Conservation (phyloP, 1,140 invertebrate species). For the Ephestia elutella region DNA sequence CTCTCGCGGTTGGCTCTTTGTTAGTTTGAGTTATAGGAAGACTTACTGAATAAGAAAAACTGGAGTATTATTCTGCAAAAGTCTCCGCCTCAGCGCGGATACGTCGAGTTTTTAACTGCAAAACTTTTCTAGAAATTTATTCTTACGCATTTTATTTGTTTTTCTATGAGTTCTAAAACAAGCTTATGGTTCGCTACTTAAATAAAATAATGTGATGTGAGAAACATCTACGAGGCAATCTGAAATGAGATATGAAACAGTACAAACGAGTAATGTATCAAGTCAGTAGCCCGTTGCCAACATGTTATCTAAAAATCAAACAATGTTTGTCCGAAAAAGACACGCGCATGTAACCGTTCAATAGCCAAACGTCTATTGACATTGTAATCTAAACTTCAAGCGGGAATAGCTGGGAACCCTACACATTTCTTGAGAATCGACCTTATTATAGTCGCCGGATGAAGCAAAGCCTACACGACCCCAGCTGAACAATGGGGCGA, state of each 20-base stretch:
- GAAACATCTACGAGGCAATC: too few species aligned
- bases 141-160: background rate
- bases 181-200: too few species aligned
- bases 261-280: too few species aligned
- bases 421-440: conserved; percentile 40
- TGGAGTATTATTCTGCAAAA: conserved; percentile 43
- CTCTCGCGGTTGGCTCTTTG: conserved; percentile 49
- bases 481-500: conserved; percentile 35
- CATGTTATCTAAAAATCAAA: conserved; percentile 28
- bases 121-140: conserved; percentile 17
- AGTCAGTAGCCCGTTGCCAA: background rate
- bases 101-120: conserved; percentile 25
- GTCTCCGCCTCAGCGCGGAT: conserved; percentile 25
- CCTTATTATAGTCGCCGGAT: conserved; percentile 31
- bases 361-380: conserved; percentile 42
- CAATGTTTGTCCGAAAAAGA: background rate
- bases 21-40: conserved; percentile 51
- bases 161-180: too few species aligned
- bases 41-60: conserved; percentile 50
- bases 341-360: conserved; percentile 25
- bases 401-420: conserved; percentile 24
- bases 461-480: conserved; percentile 32
- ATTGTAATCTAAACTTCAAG: conserved; percentile 40
- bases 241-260: too few species aligned
- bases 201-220: too few species aligned